These are phyloP conservation scores for Babyrousa celebensis DNA, from an alignment of 2,797 vertebrate genomes.

Conservation along the genomic window DNA sequence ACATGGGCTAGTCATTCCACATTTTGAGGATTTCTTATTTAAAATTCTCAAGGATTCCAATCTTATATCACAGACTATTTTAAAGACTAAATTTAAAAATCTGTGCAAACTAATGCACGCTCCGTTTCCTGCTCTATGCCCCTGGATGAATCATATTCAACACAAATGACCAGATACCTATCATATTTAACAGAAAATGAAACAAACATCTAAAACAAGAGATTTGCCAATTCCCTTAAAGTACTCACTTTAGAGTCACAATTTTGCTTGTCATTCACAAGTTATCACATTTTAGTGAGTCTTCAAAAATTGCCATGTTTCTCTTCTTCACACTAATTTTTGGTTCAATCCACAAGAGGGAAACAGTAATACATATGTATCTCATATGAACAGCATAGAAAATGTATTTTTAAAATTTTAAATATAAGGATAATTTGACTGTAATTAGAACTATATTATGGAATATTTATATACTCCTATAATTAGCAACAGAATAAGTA, in stretches of 20 bases:
- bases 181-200: constrained; percentile 11
- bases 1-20: not conserved
- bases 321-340: constrained; percentile 7
- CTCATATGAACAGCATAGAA: not conserved
- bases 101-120: not conserved
- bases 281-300: not conserved
- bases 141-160: not conserved
- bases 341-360: not conserved
- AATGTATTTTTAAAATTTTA: not conserved
- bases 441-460: not conserved
- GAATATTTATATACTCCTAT: not conserved
- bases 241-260: not conserved
- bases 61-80: not conserved
- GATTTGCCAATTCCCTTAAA: not conserved
- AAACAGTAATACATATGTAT: not conserved
- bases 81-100: constrained; percentile 37
- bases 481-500: not conserved
- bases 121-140: not conserved
- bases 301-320: not conserved
- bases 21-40: not conserved
- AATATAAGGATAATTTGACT: not conserved
- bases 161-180: not conserved
- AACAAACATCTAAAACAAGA: not conserved
- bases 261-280: not conserved
- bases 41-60: constrained; percentile 39